Conservation (phyloP, 2,113 vertebrate genomes). For the Lynx canadensis region DNA sequence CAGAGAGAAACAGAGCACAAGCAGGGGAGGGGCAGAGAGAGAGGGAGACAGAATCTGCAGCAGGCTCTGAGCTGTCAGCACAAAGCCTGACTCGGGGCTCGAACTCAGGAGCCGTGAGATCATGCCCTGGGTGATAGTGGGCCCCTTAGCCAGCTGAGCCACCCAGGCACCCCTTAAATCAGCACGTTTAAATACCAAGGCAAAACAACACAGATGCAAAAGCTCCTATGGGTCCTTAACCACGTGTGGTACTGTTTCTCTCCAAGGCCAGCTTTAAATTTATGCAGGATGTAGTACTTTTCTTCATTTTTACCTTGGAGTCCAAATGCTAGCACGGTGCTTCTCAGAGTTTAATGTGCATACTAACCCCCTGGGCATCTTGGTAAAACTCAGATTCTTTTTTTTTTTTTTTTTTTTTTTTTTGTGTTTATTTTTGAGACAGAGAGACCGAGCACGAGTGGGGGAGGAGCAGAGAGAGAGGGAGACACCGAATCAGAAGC, state of each 20-base stretch:
- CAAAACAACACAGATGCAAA: conserved; percentile 54
- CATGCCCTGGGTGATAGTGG: no score
- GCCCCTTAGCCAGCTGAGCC: no score
- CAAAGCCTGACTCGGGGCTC: rapidly evolving
- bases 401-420: no score
- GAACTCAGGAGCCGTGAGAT: no score
- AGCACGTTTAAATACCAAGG: conserved; percentile 20
- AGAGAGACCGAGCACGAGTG: no score
- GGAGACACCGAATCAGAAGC: no score
- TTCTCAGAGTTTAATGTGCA: background rate
- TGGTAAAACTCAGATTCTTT: background rate
- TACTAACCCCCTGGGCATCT: background rate
- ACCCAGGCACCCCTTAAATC: conserved; percentile 5
- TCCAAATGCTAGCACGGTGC: background rate
- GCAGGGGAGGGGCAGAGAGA: no score
- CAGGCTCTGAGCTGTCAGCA: no score
- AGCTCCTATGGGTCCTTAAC: conserved; percentile 2
- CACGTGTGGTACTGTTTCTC: background rate
- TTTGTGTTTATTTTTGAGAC: no score
- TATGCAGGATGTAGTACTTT: conserved; percentile 24
- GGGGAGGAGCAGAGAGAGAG: no score
- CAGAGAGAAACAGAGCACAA: no score
- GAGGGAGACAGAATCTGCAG: no score
- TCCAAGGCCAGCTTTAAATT: conserved; percentile 1
- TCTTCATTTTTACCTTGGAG: conserved; percentile 15